Base-by-base conservation (phyloP, 1,140 invertebrate genomes). In the Lanistes nyassanus region DNA sequence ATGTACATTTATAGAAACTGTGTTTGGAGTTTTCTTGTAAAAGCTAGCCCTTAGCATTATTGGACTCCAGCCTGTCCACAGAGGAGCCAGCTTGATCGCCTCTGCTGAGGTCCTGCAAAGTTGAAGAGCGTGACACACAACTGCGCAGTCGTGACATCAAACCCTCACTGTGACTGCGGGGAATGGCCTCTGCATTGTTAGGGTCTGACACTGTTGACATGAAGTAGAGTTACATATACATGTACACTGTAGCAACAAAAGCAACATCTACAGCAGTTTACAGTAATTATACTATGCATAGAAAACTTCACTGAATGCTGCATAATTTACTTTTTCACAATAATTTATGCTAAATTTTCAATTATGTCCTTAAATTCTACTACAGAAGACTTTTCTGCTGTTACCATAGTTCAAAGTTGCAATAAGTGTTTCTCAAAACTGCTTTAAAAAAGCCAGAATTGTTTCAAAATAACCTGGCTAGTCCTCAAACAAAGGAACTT, bases 111-210 rank as follows among this genome's bases (percentile, higher is more conserved):
- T 75, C 74, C 26, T 75, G 74, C 21, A 16, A 39, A 11, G 70
- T 72, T 19, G 80, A 76, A 21, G 79, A 77, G 26, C 79, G 76
- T 19, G 79, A 79, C 37, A 83, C 53, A 58, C 76, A 83, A 9
- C 72, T 75, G 42, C 74, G 77, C 5, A 83, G 64, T 37, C 74
- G 67, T 39, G 82, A 76, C 74, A 83, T 77, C 31, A 83, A 55
- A 29, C 82, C 78, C 66, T 85, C 83, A 72, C 83, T 85, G 51
- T 69, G 75, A 71, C 81, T 83, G 64, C 80, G 73, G 0, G 81
- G 79, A 16, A 53, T 51, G 56, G 37, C 60, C 36, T 36, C 70
- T 7, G 51, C 37, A 37, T 16, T 19, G 26, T 36, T n/a, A 60
- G 16, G 34, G n/a, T 64, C 34, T 55, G 29, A 47, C 42, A 47